Base-by-base conservation (phyloP, 2,888 invertebrate species). In the Agonum fuliginosum region DNA sequence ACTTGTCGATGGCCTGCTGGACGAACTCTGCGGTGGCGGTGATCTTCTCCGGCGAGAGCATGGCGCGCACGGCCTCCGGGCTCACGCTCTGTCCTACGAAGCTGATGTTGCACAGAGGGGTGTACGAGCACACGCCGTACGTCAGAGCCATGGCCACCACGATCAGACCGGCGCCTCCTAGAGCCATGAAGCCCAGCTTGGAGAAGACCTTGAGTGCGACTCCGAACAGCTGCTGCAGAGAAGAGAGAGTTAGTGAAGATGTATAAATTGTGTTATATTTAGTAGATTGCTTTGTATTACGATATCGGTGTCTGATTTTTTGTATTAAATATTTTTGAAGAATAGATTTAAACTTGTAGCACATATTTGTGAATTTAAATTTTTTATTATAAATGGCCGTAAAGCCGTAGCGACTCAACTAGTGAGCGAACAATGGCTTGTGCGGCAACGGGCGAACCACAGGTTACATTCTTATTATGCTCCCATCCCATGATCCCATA, bases 1-100 rank as follows among this genome's bases (percentile, higher is more conserved):
- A 92, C 82, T 91, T 91, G 70, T 91, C 89, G 73, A 92, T 89
- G 2, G 92, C 92, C 34, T 88, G 89, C 81, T 90, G 89, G 0
- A 92, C 90, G 46, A 92, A 88, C 4, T 88, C 87, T 1, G 91
- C 90, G 0, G 91, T 90, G 1, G 87, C 86, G 24, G 91, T 88
- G 34, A 93, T 87, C 30, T 88, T 87, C 54, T 92, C 91, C 0
- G 91, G 89, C 0, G 89, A 90, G 80, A 92, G 88, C 6, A 90
- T 85, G 0, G 89, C 84, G 19, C 91, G 87, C 84, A 92, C 89
- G 77, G 91, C 87, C 81, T 88, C 88, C 43, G 86, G 85, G 78
- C 86, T 84, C 27, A 87, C 80, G 5, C 81, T 80, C 43, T 74
- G 46, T n/a, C 82, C 81, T 48, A 79, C 78, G 78, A 87, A 81